phyloP scores from a whole-genome alignment of 2,113 vertebrate genomes.

The Ammodytes dubius region DNA sequence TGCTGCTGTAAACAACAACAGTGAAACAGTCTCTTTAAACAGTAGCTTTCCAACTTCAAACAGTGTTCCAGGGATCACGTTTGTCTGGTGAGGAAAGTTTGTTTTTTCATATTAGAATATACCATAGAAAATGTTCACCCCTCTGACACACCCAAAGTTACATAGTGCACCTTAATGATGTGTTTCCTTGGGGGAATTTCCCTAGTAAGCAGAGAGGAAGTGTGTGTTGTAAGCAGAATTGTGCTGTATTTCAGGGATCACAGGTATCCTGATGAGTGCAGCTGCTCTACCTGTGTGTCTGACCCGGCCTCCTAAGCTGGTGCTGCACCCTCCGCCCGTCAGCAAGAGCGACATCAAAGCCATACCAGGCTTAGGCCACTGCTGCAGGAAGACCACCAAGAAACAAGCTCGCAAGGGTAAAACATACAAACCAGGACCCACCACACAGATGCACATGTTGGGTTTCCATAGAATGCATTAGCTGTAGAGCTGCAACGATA shows the following conservation, averaged over 20 bases:
- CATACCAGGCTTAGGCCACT: constrained; percentile 92
- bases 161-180: background rate
- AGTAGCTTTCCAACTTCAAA: no score
- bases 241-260: constrained; percentile 87
- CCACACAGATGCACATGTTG: background rate
- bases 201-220: background rate
- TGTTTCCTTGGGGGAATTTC: background rate
- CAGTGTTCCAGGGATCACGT: no score
- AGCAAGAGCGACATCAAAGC: constrained; percentile 95
- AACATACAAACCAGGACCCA: background rate
- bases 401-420: constrained; percentile 95
- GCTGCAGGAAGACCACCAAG: constrained; percentile 94
- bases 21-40: no score
- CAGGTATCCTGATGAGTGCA: constrained; percentile 96
- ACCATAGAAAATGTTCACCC: no score
- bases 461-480: background rate
- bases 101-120: no score
- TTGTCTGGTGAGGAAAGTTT: no score
- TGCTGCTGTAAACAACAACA: no score
- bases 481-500: no score
- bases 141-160: no score
- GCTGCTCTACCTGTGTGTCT: constrained; percentile 94
- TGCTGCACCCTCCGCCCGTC: constrained; percentile 93
- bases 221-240: constrained; percentile 5
- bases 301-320: constrained; percentile 92